These are phyloP conservation scores for Halcyon smyrnensis DNA, from an alignment of 2,797 vertebrate species.

Conservation along the genomic window DNA sequence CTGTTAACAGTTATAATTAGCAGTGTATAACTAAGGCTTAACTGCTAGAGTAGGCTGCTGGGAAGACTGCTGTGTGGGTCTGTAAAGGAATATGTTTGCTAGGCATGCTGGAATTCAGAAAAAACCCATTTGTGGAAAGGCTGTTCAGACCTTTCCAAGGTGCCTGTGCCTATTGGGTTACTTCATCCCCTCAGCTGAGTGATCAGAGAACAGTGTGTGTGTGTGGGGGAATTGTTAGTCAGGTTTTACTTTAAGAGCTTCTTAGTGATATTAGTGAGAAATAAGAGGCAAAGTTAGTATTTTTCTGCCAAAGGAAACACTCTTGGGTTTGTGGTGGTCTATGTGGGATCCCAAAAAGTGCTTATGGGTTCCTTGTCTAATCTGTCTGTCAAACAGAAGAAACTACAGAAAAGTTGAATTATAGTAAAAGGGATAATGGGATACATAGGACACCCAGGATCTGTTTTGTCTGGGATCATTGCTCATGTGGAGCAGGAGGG, in stretches of 20 bases:
- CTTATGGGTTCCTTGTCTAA: not conserved
- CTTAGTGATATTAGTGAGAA: not conserved
- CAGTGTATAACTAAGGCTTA: not conserved
- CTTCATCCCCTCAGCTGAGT: not conserved
- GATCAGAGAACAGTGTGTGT: not conserved
- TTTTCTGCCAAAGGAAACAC: not conserved
- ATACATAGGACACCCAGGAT: not conserved
- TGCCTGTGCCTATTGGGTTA: not conserved
- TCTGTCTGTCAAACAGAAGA: not conserved
- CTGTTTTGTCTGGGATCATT: not conserved
- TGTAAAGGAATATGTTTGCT: not conserved
- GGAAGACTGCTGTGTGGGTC: fast-evolving
- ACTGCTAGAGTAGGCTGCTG: not conserved
- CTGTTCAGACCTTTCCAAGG: not conserved
- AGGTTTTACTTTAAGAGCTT: not conserved
- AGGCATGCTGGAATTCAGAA: not conserved
- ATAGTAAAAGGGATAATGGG: not conserved
- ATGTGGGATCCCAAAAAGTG: not conserved
- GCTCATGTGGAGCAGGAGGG: not conserved
- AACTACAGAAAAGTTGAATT: not conserved
- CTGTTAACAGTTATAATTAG: not conserved
- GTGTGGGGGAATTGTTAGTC: not conserved
- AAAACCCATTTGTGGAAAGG: not conserved
- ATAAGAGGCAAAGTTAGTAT: not conserved
- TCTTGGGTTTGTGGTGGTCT: not conserved